These are phyloP conservation scores for Quadroppia sp. DNA, from an alignment of 2,888 invertebrate species.

Conservation along the genomic window DNA sequence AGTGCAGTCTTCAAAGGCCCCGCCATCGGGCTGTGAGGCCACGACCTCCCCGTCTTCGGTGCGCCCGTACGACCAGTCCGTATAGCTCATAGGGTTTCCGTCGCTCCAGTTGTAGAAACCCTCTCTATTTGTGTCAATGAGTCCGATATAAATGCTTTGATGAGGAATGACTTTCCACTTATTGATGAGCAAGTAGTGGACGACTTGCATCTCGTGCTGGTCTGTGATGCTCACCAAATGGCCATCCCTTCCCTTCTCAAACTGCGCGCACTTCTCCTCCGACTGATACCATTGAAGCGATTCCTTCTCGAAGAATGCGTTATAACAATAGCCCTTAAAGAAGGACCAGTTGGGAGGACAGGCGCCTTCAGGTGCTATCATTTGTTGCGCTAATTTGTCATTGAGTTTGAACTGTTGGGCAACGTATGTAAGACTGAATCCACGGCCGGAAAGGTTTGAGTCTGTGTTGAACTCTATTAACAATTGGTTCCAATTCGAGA, in stretches of 20 bases:
- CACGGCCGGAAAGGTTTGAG: conserved; percentile 48
- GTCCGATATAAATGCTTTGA: conserved; percentile 44
- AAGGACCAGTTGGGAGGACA: conserved; percentile 49
- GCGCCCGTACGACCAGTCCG: conserved; percentile 49
- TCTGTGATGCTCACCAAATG: conserved; percentile 51
- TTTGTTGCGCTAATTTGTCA: conserved; percentile 41
- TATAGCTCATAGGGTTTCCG: conserved; percentile 50
- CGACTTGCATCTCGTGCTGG: conserved; percentile 50
- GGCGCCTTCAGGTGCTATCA: conserved; percentile 39
- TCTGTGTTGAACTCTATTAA: conserved; percentile 49
- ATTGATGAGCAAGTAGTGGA: conserved; percentile 50
- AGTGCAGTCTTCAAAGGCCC: conserved; percentile 51
- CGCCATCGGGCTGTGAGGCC: conserved; percentile 50
- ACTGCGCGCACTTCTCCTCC: conserved; percentile 36
- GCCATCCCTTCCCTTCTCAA: conserved; percentile 47
- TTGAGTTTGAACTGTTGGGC: conserved; percentile 47
- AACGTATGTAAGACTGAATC: conserved; percentile 49
- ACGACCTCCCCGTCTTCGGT: conserved; percentile 41
- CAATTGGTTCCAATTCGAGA: conserved; percentile 50
- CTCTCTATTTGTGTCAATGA: conserved; percentile 49
- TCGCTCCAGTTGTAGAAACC: conserved; percentile 50
- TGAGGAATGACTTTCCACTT: conserved; percentile 43
- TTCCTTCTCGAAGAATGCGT: conserved; percentile 46
- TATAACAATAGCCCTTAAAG: conserved; percentile 49
- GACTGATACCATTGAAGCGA: conserved; percentile 49